Evolutionary conservation across 2,113 vertebrate genomes (phyloP).

Genomic region (Psilopsiagon aurifrons): DNA sequence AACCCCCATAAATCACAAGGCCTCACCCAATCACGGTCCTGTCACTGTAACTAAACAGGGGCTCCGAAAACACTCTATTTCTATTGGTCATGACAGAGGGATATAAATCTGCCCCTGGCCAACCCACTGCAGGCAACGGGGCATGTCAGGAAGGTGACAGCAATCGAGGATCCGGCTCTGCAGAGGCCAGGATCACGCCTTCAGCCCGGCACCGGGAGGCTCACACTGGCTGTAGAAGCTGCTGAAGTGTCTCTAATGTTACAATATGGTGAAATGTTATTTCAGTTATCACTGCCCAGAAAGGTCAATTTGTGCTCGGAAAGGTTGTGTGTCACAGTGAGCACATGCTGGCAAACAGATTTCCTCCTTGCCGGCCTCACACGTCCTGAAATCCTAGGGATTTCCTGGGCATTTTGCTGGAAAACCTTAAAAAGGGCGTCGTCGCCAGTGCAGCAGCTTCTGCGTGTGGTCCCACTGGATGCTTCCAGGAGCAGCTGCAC

Average conservation of each 20-base stretch:
- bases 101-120: constrained; percentile 86
- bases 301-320: neutral
- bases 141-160: constrained; percentile 76
- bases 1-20: constrained; percentile 86
- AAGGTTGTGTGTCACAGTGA: neutral
- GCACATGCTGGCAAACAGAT: neutral
- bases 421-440: neutral
- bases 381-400: neutral
- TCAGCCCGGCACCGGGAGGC: neutral
- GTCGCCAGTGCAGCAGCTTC: neutral
- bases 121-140: constrained; percentile 76
- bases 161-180: constrained; percentile 18
- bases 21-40: constrained; percentile 83
- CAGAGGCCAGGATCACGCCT: neutral
- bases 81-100: constrained; percentile 84
- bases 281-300: neutral
- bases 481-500: neutral
- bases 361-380: neutral
- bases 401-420: neutral
- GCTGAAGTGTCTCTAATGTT: neutral
- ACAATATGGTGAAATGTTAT: neutral
- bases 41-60: constrained; percentile 86
- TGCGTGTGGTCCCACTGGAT: fast-evolving
- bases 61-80: constrained; percentile 69
- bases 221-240: neutral